Conservation (phyloP, 2,113 vertebrate genomes). For the Oreochromis niloticus region DNA sequence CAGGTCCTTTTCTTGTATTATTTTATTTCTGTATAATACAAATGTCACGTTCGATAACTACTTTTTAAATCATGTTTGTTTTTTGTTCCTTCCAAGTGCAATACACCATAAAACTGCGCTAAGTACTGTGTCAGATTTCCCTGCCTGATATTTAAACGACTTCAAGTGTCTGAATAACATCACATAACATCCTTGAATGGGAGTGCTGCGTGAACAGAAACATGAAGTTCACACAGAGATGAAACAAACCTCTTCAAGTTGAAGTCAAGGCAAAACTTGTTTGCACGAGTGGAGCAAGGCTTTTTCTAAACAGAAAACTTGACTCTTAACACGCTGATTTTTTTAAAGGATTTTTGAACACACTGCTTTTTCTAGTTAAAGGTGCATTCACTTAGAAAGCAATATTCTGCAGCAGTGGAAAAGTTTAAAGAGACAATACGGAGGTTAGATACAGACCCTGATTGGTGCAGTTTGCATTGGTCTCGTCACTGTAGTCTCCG, state of each 20-base stretch:
- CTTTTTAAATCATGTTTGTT: neutral
- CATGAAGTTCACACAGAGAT: neutral
- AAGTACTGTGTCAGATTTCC: neutral
- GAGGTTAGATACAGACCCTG: slow-evolving; percentile 76
- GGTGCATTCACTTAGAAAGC: neutral
- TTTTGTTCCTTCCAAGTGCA: neutral
- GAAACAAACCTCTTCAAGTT: neutral
- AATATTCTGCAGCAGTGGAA: neutral
- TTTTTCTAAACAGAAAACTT: neutral
- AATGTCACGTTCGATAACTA: neutral
- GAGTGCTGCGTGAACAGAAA: neutral
- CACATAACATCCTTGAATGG: neutral
- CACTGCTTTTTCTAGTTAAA: neutral
- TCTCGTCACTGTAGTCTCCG: slow-evolving; percentile 93
- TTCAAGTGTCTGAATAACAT: neutral
- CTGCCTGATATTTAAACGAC: neutral
- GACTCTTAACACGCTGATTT: neutral
- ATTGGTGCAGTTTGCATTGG: slow-evolving; percentile 95
- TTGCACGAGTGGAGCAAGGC: neutral
- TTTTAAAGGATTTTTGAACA: neutral
- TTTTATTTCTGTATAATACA: neutral
- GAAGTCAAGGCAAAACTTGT: neutral
- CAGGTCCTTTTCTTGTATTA: neutral
- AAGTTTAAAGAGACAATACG: neutral
- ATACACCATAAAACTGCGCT: neutral